Conservation (phyloP, 1,140 invertebrate genomes). For the Zophobas morio region DNA sequence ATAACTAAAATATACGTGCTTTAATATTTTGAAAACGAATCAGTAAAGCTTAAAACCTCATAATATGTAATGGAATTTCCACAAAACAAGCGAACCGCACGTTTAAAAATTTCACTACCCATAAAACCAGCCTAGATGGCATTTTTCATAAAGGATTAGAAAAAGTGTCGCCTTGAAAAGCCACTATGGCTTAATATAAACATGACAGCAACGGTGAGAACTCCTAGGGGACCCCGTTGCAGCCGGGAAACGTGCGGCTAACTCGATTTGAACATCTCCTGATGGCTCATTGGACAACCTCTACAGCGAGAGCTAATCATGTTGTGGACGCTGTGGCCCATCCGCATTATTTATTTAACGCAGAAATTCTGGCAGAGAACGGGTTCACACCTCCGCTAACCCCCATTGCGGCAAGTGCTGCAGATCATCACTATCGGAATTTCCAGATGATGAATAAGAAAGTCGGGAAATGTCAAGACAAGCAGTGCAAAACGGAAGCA, state of each 20-base stretch:
- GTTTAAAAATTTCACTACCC: too few species aligned
- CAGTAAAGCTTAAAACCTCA: too few species aligned
- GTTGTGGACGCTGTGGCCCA: slow-evolving; percentile 27
- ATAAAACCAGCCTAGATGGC: too few species aligned
- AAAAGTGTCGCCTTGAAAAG: slow-evolving; percentile 20
- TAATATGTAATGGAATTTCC: too few species aligned
- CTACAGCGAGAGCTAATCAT: slow-evolving; percentile 43
- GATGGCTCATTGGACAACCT: slow-evolving; percentile 49
- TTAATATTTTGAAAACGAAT: too few species aligned
- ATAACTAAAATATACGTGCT: too few species aligned
- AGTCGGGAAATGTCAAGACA: slow-evolving; percentile 20
- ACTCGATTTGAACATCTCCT: slow-evolving; percentile 48
- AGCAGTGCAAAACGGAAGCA: slow-evolving; percentile 8
- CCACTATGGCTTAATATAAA: slow-evolving; percentile 40
- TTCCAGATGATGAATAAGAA: slow-evolving; percentile 11
- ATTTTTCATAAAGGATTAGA: background rate
- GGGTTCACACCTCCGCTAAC: slow-evolving; percentile 1
- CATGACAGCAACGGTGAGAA: slow-evolving; percentile 46
- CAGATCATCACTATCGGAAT: background rate
- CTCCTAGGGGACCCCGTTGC: slow-evolving; percentile 39
- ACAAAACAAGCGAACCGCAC: too few species aligned
- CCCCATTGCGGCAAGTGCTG: background rate
- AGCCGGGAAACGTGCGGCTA: slow-evolving; percentile 44
- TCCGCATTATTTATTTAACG: slow-evolving; percentile 40
- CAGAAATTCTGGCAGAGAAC: slow-evolving; percentile 2